Conservation (phyloP, 2,113 vertebrate species). For the Ciconia stormi region DNA sequence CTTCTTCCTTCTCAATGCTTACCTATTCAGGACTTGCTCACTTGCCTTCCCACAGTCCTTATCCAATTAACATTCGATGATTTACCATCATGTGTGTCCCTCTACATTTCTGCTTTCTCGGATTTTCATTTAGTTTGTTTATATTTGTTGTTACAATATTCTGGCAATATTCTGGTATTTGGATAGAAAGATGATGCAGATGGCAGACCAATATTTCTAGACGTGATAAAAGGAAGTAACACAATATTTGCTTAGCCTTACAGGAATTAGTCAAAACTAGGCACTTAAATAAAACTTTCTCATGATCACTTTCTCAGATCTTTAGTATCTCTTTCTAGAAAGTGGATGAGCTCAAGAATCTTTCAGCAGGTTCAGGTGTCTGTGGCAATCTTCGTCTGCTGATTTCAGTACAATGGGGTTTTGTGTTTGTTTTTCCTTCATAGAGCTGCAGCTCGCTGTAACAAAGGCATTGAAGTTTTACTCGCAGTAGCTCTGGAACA, state of each 20-base stretch:
- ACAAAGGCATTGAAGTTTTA: conserved; percentile 95
- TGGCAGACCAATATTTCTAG: background rate
- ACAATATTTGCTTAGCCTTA: background rate
- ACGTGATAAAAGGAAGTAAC: background rate
- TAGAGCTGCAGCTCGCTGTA: conserved; percentile 93
- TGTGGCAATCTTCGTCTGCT: background rate
- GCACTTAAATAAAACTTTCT: background rate
- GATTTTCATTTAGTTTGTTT: background rate
- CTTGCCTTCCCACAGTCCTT: background rate
- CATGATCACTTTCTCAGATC: background rate
- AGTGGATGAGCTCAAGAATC: background rate
- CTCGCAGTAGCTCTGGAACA: conserved; percentile 93
- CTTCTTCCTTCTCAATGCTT: background rate
- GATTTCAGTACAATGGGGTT: background rate
- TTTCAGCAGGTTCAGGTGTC: background rate
- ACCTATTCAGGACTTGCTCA: background rate
- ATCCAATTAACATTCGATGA: background rate
- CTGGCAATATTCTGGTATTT: background rate
- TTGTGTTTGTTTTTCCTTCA: background rate
- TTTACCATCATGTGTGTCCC: background rate
- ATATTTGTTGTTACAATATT: background rate
- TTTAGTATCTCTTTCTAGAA: background rate
- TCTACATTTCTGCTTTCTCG: background rate
- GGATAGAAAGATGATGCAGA: background rate
- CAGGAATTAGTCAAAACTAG: background rate